phyloP scores from a whole-genome alignment of 1,140 invertebrate genomes.

The Brachionus sp. region DNA sequence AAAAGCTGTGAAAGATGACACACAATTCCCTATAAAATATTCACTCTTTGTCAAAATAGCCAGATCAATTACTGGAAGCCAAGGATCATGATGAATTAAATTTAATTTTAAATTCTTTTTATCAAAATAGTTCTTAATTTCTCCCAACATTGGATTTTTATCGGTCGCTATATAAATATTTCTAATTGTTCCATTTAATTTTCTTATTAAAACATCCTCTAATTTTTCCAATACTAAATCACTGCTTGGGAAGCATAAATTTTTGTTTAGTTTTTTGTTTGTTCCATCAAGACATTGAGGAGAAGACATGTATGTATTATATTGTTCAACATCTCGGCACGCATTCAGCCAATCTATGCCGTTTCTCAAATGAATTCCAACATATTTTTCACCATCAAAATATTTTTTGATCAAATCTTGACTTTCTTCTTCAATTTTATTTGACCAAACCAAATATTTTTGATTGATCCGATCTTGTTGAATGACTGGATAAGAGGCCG shows the following conservation, averaged over 20 bases:
- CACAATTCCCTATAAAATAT: conserved; percentile 93
- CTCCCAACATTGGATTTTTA: conserved; percentile 72
- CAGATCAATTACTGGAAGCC: conserved; percentile 79
- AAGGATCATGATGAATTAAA: conserved; percentile 58
- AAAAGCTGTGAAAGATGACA: conserved; percentile 90
- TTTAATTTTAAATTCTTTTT: conserved; percentile 45
- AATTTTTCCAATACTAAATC: conserved; percentile 68
- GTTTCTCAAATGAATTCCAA: conserved; percentile 90
- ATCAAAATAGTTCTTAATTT: conserved; percentile 59
- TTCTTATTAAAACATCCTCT: conserved; percentile 65
- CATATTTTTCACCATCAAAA: conserved; percentile 71
- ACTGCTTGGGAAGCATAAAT: conserved; percentile 68
- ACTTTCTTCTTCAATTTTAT: conserved; percentile 67
- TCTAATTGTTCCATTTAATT: conserved; percentile 70
- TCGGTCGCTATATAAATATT: conserved; percentile 85
- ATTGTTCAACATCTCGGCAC: conserved; percentile 76
- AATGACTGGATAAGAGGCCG: conserved; percentile 92
- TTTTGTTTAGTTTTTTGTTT: conserved; percentile 59
- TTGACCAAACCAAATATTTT: conserved; percentile 79
- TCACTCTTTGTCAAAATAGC: conserved; percentile 82
- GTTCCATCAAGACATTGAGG: conserved; percentile 93
- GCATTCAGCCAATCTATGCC: conserved; percentile 83
- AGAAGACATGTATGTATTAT: conserved; percentile 82
- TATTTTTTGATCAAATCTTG: conserved; percentile 61
- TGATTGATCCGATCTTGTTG: conserved; percentile 75